A percentile compares a stretch with the other conserved stretches of the same genome.
Evolutionary conservation across 1,140 invertebrate genomes (phyloP).

Genomic region (honey bee (Apis mellifera)): Amel_HAv3.1 CM009935.2:13334501-13335000

Average conservation of each 20-base stretch:
- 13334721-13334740: background rate
- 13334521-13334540: background rate
- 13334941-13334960: too few species aligned
- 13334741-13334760: constrained; percentile 32
- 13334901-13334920: too few species aligned
- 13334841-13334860: background rate
- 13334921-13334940: too few species aligned
- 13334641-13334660: background rate
- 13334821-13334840: background rate
- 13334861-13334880: too few species aligned
- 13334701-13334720: background rate
- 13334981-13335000: too few species aligned
- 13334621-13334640: background rate
- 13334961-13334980: too few species aligned
- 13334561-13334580: constrained; percentile 7
- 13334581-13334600: constrained; percentile 1
- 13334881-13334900: too few species aligned
- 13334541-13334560: constrained; percentile 2
- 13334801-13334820: background rate
- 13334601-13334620: background rate
- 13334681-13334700: background rate
- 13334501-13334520: background rate
- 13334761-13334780: constrained; percentile 37
- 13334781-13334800: constrained; percentile 11
- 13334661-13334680: background rate